A percentile compares a stretch with the other conserved stretches of the same genome.
Evolutionary conservation across 2,888 invertebrate species (phyloP).

Genomic region (Chrysopilus asiliformis): DNA sequence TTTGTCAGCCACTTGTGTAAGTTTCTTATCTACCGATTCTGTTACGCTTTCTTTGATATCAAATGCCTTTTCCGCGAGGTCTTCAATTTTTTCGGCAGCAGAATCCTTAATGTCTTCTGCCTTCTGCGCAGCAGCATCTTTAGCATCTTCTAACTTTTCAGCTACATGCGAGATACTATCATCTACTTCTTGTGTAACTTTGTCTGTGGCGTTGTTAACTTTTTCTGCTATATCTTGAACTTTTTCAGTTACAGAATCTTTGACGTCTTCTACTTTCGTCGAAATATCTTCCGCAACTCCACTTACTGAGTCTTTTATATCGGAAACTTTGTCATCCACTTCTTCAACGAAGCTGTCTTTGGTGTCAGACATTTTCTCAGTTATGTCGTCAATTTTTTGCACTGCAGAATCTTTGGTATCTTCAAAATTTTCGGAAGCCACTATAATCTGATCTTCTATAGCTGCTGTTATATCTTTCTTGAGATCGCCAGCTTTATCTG

Average conservation of each 20-base stretch:
- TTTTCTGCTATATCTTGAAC: slow-evolving; percentile 7
- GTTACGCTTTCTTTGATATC: not conserved
- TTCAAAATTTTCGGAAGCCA: not conserved
- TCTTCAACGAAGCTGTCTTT: slow-evolving; percentile 7
- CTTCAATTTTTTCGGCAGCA: slow-evolving; percentile 6
- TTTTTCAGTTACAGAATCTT: slow-evolving; percentile 7
- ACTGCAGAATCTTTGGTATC: slow-evolving; percentile 8
- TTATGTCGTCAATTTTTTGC: slow-evolving; percentile 5
- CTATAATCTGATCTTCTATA: not conserved
- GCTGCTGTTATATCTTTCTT: too few species aligned
- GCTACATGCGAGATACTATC: slow-evolving; percentile 4
- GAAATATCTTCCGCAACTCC: slow-evolving; percentile 13
- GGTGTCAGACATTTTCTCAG: slow-evolving; percentile 8
- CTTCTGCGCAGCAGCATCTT: slow-evolving; percentile 13
- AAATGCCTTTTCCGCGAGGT: slow-evolving; percentile 7
- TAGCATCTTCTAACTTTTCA: slow-evolving; percentile 1
- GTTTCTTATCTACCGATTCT: not conserved
- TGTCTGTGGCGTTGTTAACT: slow-evolving; percentile 7
- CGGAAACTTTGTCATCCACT: slow-evolving; percentile 6
- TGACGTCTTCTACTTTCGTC: slow-evolving; percentile 2
- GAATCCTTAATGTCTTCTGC: slow-evolving; percentile 10
- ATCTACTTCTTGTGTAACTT: slow-evolving; percentile 3
- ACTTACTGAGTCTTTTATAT: slow-evolving; percentile 10
- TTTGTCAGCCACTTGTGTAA: slow-evolving; percentile 8
- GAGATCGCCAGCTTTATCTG: too few species aligned